Evolutionary conservation across 2,888 invertebrate species (phyloP), one percentile per base, ranked within the genome.

Genomic region (Nebria brevicollis): DNA sequence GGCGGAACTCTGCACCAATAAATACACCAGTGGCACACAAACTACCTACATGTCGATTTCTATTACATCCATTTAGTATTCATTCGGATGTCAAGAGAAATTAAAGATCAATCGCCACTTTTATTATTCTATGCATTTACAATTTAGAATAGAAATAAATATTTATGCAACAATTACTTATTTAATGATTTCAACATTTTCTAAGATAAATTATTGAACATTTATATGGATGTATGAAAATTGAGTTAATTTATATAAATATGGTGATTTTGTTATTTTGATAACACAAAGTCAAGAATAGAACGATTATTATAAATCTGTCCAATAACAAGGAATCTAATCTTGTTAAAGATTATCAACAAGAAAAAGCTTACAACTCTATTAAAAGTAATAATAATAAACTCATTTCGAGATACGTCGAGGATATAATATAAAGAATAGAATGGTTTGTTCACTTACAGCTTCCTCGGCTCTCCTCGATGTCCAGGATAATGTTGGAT

Each of bases 401-500:
- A 54, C 54, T 54, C 54, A 54, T 54, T 54, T 13, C 11, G 54
- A 54, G 54, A 54, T 54, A 54, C 54, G 54, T 54, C 54, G 54
- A 54, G 54, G 54, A 54, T 54, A 54, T 54, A 54, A 54, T 54
- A 54, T 54, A 54, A 42, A 42, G 73, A 42, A 42, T 73, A 41
- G 42, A 73, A 54, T 54, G 54, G 54, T 54, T 3, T 54, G 54
- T 54, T 68, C 86, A 94, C 96, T 95, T 92, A 97, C 97, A 94
- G 86, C 92, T 91, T 84, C 95, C 96, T 89, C 94, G 92, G 88
- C 97, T 97, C 89, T 97, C 97, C 89, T 96, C 95, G 84, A 97
- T 96, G 87, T 97, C 97, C 85, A 97, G 91, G 86, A 97, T 96
- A 84, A 97, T 96, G 88, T 96, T 97, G 64, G 96, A 95, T 87